Base-by-base conservation (phyloP, 2,797 vertebrate species). In the Nannoperca australis region DNA sequence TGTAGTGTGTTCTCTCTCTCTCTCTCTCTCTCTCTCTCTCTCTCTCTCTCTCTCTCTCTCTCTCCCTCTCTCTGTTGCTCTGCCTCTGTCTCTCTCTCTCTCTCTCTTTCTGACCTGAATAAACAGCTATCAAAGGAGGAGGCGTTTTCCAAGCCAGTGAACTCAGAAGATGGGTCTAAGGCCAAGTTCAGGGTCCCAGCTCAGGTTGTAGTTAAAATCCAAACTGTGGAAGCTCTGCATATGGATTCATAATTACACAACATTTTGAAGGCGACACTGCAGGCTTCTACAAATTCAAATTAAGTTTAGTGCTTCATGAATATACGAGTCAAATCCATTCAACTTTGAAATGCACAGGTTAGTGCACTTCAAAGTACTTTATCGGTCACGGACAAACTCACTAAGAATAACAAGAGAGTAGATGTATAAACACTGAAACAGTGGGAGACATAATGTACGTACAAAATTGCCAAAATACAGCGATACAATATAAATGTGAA, bases 111-210 rank as follows among this genome's bases (percentile, higher is more conserved):
- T 91, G 90, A 92, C 90, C 90, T 91, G 85, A 93, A 94, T 93
- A 91, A 93, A 91, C 86, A 89, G 73, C 87, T 75, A 93, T 92
- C 88, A 94, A 94, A 92, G 89, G 82, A 85, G 65, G 78, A 82
- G 76, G 88, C 70, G 69, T 88, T 80, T 86, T 90, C 80, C 81
- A 72, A 83, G 70, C 87, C 78, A 89, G 51, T 87, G 76, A 85
- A 79, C 81, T 84, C 64, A 81, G 73, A 80, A 71, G 81, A 73
- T 81, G 59, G 80, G 83, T 85, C 72, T 36, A 82, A 85, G 83
- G 81, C 86, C 86, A 90, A 91, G 88, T 88, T 83, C 72, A 86
- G 69, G 82, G 83, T 89, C 84, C 82, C 70, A 63, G 69, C 82
- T 81, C 40, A 71, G 75, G 78, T 62, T 77, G 56, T 67, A 54